Evolutionary conservation across 2,113 vertebrate genomes (phyloP).

Genomic region (Rousettus leschenaultii): DNA sequence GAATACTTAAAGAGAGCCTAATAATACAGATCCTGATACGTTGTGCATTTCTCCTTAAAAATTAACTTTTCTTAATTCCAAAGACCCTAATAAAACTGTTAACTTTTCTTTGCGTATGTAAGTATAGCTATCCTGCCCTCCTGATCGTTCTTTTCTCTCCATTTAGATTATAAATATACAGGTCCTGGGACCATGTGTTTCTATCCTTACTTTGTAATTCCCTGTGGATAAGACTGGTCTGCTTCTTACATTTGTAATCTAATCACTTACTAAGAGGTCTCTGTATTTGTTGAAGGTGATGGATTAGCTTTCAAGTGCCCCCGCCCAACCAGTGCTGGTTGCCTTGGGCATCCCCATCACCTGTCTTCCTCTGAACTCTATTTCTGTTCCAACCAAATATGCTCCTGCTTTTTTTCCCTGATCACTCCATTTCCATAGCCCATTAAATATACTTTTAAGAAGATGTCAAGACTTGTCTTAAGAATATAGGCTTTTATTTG

Average conservation of each 20-base stretch:
- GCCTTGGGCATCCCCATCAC: neutral
- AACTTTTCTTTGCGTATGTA: neutral
- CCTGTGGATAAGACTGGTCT: constrained; percentile 20
- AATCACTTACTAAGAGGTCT: constrained; percentile 18
- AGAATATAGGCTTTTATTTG: neutral
- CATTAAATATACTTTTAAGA: constrained; percentile 39
- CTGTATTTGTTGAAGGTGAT: constrained; percentile 48
- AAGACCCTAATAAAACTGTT: neutral
- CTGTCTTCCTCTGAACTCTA: neutral
- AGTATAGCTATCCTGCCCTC: neutral
- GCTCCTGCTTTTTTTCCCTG: neutral
- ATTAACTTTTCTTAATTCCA: neutral
- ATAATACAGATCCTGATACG: neutral
- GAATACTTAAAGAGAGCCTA: neutral
- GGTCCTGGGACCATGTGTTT: neutral
- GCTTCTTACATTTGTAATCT: constrained; percentile 38
- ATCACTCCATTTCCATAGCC: neutral
- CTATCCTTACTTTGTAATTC: constrained; percentile 35
- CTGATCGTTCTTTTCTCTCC: neutral
- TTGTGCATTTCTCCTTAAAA: neutral
- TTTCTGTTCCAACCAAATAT: neutral
- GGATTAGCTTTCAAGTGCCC: neutral
- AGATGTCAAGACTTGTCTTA: neutral
- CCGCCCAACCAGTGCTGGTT: neutral
- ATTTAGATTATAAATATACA: constrained; percentile 12